phyloP scores from a whole-genome alignment of 1,140 invertebrate species.

The Stegodyphus mimosarum region DNA sequence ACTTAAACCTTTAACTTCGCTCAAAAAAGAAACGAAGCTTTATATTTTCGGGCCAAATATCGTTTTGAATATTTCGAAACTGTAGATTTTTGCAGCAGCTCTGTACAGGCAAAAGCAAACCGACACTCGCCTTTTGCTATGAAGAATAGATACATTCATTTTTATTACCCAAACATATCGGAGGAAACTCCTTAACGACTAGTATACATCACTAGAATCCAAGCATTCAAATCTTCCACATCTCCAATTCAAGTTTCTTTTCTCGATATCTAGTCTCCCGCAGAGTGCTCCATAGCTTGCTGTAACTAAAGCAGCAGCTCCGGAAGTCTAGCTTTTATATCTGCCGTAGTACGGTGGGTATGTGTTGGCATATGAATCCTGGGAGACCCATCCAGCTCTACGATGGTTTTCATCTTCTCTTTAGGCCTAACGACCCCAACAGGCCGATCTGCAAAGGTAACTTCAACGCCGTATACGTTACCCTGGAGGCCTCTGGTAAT shows the following conservation, averaged over 20 bases:
- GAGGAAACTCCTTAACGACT: conserved; percentile 47
- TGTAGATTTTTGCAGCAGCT: neutral
- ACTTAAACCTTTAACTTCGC: too few species aligned
- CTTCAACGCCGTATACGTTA: conserved; percentile 37
- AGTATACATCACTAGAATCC: conserved; percentile 57
- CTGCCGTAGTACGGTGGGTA: conserved; percentile 18
- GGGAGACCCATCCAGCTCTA: conserved; percentile 54
- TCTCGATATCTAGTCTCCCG: conserved; percentile 45
- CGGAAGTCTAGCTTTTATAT: conserved; percentile 47
- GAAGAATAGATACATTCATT: conserved; percentile 56
- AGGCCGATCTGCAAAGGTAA: conserved; percentile 53
- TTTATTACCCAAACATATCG: conserved; percentile 48
- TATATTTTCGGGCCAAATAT: too few species aligned
- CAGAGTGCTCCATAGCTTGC: conserved; percentile 24
- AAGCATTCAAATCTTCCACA: conserved; percentile 60
- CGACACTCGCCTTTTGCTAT: conserved; percentile 53
- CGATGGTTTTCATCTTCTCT: conserved; percentile 61
- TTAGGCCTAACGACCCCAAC: conserved; percentile 61
- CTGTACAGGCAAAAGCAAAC: conserved; percentile 9
- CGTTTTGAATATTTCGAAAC: too few species aligned
- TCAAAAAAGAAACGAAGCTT: too few species aligned
- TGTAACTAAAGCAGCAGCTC: conserved; percentile 49
- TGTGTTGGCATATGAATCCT: conserved; percentile 61
- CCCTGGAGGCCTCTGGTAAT: conserved; percentile 49
- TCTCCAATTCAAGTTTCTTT: conserved; percentile 58